Conservation (phyloP, 1,140 invertebrate genomes). For the Zaprionus tsacasi region DNA sequence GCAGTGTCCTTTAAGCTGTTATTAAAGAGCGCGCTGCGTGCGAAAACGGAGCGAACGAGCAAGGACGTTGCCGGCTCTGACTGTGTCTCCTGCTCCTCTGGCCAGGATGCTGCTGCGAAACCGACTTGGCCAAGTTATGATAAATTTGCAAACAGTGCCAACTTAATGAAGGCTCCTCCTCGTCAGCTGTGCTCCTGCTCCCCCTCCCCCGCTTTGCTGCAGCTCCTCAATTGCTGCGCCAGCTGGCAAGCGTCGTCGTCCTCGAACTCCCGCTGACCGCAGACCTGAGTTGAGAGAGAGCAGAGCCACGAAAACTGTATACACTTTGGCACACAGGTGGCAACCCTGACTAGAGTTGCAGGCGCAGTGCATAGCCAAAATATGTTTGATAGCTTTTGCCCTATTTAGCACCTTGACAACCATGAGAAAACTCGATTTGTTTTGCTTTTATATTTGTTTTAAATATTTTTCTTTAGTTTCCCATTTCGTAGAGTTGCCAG, state of each 20-base stretch:
- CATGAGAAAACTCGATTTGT: too few relatives aligned
- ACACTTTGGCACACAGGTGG: background rate
- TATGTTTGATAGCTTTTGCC: too few relatives aligned
- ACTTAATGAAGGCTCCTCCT: constrained; percentile 71
- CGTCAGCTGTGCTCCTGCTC: constrained; percentile 16
- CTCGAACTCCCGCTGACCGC: constrained; percentile 36
- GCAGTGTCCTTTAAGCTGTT: constrained; percentile 46
- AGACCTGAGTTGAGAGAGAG: constrained; percentile 3
- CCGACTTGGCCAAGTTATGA: constrained; percentile 63
- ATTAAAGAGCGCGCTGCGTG: constrained; percentile 28
- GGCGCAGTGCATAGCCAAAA: too few relatives aligned
- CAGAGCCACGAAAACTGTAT: background rate
- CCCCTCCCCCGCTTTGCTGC: constrained; percentile 9
- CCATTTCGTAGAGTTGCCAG: too few relatives aligned
- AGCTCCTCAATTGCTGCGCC: constrained; percentile 14
- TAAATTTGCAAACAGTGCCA: constrained; percentile 76
- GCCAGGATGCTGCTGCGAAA: constrained; percentile 27
- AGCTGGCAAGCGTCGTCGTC: background rate
- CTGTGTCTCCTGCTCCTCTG: background rate
- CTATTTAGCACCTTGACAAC: too few relatives aligned
- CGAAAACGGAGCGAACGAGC: constrained; percentile 15
- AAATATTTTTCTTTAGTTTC: too few relatives aligned
- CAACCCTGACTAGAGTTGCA: background rate
- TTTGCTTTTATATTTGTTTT: too few relatives aligned
- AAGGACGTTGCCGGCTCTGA: background rate